A percentile compares a stretch with the other conserved stretches of the same genome.
Conservation (phyloP, 2,797 vertebrate genomes). For the Balearica regulorum region DNA sequence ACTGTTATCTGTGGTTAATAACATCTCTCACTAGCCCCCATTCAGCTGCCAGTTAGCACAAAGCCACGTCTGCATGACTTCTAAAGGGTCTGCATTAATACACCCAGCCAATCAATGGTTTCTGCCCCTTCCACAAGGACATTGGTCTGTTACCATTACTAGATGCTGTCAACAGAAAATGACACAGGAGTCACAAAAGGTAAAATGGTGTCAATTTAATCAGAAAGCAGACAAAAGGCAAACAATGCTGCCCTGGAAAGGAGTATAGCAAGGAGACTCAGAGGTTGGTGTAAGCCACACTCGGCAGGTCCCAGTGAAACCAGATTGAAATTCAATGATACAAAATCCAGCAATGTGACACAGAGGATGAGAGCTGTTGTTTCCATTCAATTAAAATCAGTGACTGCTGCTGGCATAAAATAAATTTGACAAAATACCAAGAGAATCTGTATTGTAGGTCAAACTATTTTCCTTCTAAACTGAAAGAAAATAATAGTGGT, state of each 20-base stretch:
- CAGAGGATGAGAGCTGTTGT: slow-evolving; percentile 57
- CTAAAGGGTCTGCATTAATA: slow-evolving; percentile 76
- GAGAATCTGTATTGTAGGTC: slow-evolving; percentile 56
- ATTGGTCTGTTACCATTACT: slow-evolving; percentile 68
- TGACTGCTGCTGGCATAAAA: slow-evolving; percentile 54
- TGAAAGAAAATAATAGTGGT: slow-evolving; percentile 8
- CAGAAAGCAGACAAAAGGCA: slow-evolving; percentile 75
- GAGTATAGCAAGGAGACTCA: slow-evolving; percentile 71
- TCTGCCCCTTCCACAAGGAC: slow-evolving; percentile 76
- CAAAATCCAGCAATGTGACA: slow-evolving; percentile 65
- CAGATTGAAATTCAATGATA: slow-evolving; percentile 66
- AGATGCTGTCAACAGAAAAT: slow-evolving; percentile 80
- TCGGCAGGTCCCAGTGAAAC: slow-evolving; percentile 70
- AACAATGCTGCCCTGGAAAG: slow-evolving; percentile 68
- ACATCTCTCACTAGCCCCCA: slow-evolving; percentile 64
- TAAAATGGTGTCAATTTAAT: slow-evolving; percentile 81
- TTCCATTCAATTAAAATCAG: slow-evolving; percentile 71
- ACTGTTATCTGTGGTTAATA: slow-evolving; percentile 78
- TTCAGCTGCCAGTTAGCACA: slow-evolving; percentile 79
- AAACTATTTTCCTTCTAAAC: slow-evolving; percentile 43
- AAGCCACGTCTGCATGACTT: slow-evolving; percentile 70
- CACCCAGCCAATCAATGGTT: slow-evolving; percentile 79
- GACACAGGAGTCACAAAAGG: slow-evolving; percentile 74
- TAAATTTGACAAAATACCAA: slow-evolving; percentile 60
- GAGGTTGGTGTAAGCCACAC: slow-evolving; percentile 61